Evolutionary conservation across 2,888 invertebrate species (phyloP).

Genomic region (Meiosimyza platycephala): DNA sequence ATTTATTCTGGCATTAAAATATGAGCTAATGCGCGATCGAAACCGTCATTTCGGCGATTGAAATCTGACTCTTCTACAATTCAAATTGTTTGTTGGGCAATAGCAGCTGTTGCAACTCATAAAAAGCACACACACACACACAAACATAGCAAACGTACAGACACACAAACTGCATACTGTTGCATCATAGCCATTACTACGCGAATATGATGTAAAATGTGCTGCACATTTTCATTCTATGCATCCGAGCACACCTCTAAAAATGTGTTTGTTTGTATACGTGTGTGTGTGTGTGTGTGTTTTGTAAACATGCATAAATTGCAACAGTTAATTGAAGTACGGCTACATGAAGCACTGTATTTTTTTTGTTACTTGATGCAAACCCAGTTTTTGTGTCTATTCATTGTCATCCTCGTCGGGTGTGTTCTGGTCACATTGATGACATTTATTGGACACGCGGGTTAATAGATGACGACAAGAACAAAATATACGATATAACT

Average conservation of each 20-base stretch:
- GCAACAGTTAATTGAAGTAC: constrained; percentile 33
- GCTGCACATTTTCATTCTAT: background rate
- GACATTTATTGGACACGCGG: constrained; percentile 17
- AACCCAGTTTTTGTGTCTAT: constrained; percentile 2
- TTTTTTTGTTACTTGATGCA: constrained; percentile 1
- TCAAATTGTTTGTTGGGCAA: too few relatives aligned
- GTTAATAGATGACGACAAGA: constrained; percentile 13
- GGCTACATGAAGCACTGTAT: background rate
- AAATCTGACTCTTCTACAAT: too few relatives aligned
- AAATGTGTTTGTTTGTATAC: background rate
- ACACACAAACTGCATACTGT: too few relatives aligned
- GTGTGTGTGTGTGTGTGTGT: constrained; percentile 11
- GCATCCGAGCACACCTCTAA: background rate
- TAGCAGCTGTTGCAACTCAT: too few relatives aligned
- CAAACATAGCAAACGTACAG: too few relatives aligned
- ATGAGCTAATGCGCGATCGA: too few relatives aligned
- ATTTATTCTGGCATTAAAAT: too few relatives aligned
- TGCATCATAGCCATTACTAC: too few relatives aligned
- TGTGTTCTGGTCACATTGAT: constrained; percentile 2
- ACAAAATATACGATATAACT: too few relatives aligned
- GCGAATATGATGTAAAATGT: background rate
- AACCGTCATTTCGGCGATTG: too few relatives aligned
- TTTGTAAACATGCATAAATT: constrained; percentile 35
- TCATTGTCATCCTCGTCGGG: background rate
- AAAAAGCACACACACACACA: too few relatives aligned